phyloP scores from a whole-genome alignment of 2,797 vertebrate genomes.

The Falco novaeseelandiae region DNA sequence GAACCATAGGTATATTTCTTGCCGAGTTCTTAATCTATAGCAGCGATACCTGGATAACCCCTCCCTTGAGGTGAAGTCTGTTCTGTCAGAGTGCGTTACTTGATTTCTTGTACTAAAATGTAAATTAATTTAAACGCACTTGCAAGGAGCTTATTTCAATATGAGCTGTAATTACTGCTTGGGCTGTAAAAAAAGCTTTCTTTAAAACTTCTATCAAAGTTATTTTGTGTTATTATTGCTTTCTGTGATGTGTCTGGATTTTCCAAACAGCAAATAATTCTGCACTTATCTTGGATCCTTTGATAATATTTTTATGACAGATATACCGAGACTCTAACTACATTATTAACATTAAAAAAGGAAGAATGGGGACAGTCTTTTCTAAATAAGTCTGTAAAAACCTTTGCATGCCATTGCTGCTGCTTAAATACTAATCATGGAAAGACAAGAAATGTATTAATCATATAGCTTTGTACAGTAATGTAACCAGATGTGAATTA shows the following conservation, averaged over 20 bases:
- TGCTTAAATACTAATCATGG: neutral
- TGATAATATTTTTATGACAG: constrained; percentile 38
- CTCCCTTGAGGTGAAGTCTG: neutral
- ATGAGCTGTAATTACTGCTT: constrained; percentile 28
- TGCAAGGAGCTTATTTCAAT: constrained; percentile 42
- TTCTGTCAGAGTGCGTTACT: neutral
- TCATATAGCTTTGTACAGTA: neutral
- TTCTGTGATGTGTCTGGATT: constrained; percentile 42
- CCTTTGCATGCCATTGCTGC: neutral
- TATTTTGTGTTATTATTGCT: constrained; percentile 32
- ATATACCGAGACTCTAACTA: neutral
- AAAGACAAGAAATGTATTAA: constrained; percentile 8
- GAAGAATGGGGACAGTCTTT: constrained; percentile 24
- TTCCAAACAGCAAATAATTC: constrained; percentile 64
- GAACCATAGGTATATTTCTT: neutral
- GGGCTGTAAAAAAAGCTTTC: neutral
- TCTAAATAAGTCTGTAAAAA: constrained; percentile 3
- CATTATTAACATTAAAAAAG: constrained; percentile 10
- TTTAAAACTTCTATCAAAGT: constrained; percentile 51
- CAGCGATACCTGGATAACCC: neutral
- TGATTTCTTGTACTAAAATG: neutral
- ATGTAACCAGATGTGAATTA: neutral
- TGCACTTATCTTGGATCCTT: constrained; percentile 23
- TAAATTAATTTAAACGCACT: neutral
- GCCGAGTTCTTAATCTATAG: neutral